These are phyloP conservation scores for Leptopilina drosophilae DNA, from an alignment of 2,888 invertebrate genomes.

Conservation along the genomic window DNA sequence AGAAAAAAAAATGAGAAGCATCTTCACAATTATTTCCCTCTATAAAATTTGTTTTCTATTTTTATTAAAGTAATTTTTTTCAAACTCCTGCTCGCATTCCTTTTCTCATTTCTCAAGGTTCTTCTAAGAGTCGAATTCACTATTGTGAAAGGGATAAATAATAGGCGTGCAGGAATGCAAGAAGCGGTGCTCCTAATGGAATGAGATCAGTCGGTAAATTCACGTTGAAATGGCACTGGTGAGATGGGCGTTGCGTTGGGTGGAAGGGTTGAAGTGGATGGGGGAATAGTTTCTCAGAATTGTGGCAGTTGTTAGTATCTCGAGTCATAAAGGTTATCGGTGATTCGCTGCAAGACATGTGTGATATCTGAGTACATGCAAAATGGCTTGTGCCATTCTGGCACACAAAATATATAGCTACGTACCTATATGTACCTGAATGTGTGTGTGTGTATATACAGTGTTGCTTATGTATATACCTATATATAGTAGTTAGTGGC, in stretches of 20 bases:
- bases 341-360: slow-evolving; percentile 67
- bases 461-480: not conserved
- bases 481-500: slow-evolving; percentile 20
- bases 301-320: slow-evolving; percentile 64
- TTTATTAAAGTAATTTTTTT: slow-evolving; percentile 34
- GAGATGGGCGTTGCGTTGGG: no score
- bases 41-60: not conserved
- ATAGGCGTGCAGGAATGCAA: slow-evolving; percentile 55
- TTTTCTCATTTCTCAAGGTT: slow-evolving; percentile 34
- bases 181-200: slow-evolving; percentile 43
- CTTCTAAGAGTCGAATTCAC: slow-evolving; percentile 46
- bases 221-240: slow-evolving; percentile 37
- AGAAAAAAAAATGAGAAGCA: no score
- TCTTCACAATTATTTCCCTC: no score
- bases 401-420: slow-evolving; percentile 23
- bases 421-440: slow-evolving; percentile 15
- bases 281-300: slow-evolving; percentile 49
- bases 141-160: slow-evolving; percentile 54
- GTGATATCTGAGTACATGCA: slow-evolving; percentile 54
- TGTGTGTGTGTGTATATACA: slow-evolving; percentile 22
- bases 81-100: slow-evolving; percentile 49
- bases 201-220: slow-evolving; percentile 34
- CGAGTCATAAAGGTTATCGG: slow-evolving; percentile 72
- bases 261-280: no score
- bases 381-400: slow-evolving; percentile 30